These are phyloP conservation scores for Nanorana parkeri DNA, from an alignment of 2,113 vertebrate species.

Conservation along the genomic window DNA sequence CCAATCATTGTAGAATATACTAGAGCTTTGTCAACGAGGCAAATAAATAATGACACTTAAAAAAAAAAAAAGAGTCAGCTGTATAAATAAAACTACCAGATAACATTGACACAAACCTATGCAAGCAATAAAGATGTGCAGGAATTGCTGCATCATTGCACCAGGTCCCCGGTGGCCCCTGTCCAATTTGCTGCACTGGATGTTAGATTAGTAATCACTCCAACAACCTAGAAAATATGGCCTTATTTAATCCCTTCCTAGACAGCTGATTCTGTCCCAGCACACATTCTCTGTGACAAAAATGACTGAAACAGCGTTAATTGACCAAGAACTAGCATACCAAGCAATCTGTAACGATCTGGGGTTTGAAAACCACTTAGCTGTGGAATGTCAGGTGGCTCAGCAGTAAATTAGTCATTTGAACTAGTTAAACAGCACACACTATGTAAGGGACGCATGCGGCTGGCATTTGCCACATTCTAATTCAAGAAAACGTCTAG, in stretches of 20 bases:
- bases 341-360: constrained; percentile 35
- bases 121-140: no score
- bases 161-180: neutral
- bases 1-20: no score
- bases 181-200: no score
- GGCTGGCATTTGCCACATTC: no score
- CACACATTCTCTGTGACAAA: constrained; percentile 6
- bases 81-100: no score
- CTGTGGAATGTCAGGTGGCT: constrained; percentile 30
- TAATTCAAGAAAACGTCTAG: no score
- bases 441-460: no score
- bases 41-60: no score
- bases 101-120: no score
- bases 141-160: no score
- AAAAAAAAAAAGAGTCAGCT: no score
- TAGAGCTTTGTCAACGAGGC: no score
- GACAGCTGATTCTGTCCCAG: neutral
- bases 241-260: neutral
- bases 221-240: neutral
- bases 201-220: neutral
- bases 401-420: constrained; percentile 44
- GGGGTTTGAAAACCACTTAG: constrained; percentile 26
- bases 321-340: constrained; percentile 2
- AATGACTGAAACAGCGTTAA: constrained; percentile 4
- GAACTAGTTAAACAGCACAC: constrained; percentile 6